These are phyloP conservation scores for Apis cerana DNA, from an alignment of 1,140 invertebrate genomes.

Conservation along the genomic window DNA sequence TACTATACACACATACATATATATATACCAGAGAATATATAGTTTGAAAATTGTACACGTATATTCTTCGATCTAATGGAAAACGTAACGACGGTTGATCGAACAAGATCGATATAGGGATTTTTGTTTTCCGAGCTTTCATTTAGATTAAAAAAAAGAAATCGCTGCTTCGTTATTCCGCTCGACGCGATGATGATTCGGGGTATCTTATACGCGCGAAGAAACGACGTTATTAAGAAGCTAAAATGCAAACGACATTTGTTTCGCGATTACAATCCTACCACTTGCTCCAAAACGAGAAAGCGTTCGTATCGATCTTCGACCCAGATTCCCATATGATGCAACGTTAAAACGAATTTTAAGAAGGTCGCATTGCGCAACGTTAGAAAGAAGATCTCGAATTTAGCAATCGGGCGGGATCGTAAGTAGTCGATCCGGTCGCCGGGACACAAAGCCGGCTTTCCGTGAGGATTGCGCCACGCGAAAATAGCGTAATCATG, in stretches of 20 bases:
- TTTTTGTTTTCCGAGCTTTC: too few species aligned
- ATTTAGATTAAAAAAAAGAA: too few species aligned
- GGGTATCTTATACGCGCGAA: too few species aligned
- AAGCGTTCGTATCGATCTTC: background rate
- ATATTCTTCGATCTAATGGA: too few species aligned
- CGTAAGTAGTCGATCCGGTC: slow-evolving; percentile 28
- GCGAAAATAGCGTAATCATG: slow-evolving; percentile 65
- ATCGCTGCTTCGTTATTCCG: too few species aligned
- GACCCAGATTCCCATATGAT: background rate
- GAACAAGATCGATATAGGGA: too few species aligned
- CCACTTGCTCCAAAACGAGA: background rate
- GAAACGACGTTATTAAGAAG: too few species aligned
- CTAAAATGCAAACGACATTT: too few species aligned
- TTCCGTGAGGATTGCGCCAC: slow-evolving; percentile 54
- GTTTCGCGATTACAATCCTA: background rate
- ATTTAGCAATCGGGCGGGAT: slow-evolving; percentile 20
- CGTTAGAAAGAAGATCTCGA: background rate
- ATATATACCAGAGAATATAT: too few species aligned
- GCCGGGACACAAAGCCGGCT: slow-evolving; percentile 57
- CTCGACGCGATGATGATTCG: too few species aligned
- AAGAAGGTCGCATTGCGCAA: slow-evolving; percentile 18
- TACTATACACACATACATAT: background rate
- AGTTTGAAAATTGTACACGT: too few species aligned
- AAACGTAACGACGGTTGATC: too few species aligned
- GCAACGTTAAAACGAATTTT: background rate